Percentiles rank a stretch among this genome's conserved stretches.
phyloP scores from a whole-genome alignment of 2,113 vertebrate species.

The Gymnorhina tibicen region DNA sequence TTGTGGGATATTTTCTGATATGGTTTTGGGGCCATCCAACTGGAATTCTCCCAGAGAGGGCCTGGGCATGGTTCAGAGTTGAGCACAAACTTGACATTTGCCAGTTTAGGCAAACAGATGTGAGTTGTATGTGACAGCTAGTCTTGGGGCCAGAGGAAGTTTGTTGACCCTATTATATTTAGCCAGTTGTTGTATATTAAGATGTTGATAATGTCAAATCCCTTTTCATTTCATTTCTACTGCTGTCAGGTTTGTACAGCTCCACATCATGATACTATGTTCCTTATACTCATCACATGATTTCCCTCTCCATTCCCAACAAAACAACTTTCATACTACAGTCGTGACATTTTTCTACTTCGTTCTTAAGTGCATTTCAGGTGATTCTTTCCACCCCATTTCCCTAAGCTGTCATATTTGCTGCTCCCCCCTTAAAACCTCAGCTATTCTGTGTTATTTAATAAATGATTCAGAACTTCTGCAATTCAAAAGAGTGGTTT shows the following conservation, averaged over 20 bases:
- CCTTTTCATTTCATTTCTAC: background rate
- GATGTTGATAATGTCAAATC: background rate
- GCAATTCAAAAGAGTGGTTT: background rate
- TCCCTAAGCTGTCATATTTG: background rate
- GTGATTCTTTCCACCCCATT: background rate
- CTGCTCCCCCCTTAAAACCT: background rate
- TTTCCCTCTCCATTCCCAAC: background rate
- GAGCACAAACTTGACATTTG: background rate
- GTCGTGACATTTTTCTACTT: background rate
- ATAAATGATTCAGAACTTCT: background rate
- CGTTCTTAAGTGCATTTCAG: background rate
- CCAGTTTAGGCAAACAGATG: background rate
- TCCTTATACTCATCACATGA: rapidly evolving
- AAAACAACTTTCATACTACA: background rate
- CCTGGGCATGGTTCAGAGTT: background rate
- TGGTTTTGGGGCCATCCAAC: background rate
- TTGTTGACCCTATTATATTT: background rate
- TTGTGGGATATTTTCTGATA: background rate
- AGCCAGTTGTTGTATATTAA: background rate
- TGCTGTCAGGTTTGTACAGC: background rate
- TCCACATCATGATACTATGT: background rate
- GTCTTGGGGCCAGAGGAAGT: background rate
- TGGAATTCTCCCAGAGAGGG: background rate
- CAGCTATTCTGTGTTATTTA: background rate
- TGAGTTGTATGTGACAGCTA: background rate